Evolutionary conservation across 2,113 vertebrate species (phyloP).

Genomic region (Podarcis cretensis): DNA sequence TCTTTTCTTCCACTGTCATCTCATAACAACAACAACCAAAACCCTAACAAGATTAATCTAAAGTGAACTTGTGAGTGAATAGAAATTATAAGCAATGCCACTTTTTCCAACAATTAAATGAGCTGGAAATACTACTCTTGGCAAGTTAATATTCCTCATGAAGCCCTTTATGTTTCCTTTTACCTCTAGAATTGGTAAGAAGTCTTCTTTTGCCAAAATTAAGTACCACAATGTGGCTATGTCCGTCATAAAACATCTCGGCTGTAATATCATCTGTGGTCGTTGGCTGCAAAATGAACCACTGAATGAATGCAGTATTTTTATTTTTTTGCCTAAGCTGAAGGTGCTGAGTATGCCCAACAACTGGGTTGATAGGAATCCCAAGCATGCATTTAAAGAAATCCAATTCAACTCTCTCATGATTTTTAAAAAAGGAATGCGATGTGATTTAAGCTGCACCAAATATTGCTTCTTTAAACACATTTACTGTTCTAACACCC

Average conservation of each 20-base stretch:
- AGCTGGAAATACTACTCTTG: constrained; percentile 9
- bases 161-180: constrained; percentile 10
- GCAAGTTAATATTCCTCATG: constrained; percentile 16
- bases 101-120: constrained; percentile 17
- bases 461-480: constrained; percentile 3
- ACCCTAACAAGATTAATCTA: neutral
- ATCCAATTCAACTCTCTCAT: constrained; percentile 78
- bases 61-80: constrained; percentile 10
- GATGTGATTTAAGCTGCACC: constrained; percentile 37
- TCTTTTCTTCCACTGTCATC: constrained; percentile 40
- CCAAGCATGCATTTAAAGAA: constrained; percentile 84
- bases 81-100: neutral
- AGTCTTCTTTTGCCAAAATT: constrained; percentile 16
- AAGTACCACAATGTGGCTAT: constrained; percentile 63
- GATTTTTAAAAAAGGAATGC: constrained; percentile 67
- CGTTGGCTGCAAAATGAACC: constrained; percentile 83
- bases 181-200: constrained; percentile 15
- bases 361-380: constrained; percentile 91
- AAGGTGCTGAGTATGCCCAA: constrained; percentile 89
- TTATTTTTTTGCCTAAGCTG: constrained; percentile 70
- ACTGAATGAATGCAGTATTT: constrained; percentile 82
- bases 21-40: constrained; percentile 14
- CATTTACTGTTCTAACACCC: neutral
- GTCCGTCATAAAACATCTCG: constrained; percentile 80
- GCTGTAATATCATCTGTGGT: constrained; percentile 90